phyloP scores from a whole-genome alignment of 2,113 vertebrate species.

The Sporophila hypoxantha region DNA sequence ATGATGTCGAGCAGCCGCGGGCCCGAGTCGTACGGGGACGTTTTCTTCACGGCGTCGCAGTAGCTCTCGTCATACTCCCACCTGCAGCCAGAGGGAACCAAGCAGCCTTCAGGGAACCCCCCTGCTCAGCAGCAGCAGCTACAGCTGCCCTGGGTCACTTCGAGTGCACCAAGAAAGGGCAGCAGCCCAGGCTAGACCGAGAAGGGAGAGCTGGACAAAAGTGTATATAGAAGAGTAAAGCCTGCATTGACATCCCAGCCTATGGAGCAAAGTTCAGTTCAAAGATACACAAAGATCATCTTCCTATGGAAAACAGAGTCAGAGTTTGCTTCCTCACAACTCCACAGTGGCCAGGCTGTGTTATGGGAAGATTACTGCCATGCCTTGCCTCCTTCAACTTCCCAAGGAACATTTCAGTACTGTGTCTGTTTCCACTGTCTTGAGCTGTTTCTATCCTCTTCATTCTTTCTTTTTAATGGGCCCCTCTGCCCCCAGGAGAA shows the following conservation, averaged over 20 bases:
- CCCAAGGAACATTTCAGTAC: neutral
- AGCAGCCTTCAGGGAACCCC: neutral
- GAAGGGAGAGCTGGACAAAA: neutral
- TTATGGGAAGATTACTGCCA: neutral
- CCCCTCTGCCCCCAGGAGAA: neutral
- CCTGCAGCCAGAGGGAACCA: constrained; percentile 56
- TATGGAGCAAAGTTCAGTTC: neutral
- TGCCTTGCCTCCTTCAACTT: neutral
- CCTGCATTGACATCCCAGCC: neutral
- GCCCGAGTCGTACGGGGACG: constrained; percentile 90
- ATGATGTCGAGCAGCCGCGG: constrained; percentile 93
- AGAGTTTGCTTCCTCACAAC: neutral
- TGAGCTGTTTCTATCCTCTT: neutral
- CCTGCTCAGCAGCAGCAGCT: neutral
- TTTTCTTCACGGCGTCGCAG: constrained; percentile 97
- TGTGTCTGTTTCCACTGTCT: neutral
- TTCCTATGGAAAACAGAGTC: neutral
- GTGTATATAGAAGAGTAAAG: neutral
- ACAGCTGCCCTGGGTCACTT: neutral
- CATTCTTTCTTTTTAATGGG: neutral
- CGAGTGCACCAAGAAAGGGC: fast-evolving
- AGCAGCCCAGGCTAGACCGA: neutral
- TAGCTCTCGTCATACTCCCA: constrained; percentile 99
- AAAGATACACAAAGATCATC: neutral
- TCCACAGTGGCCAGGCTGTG: neutral